Evolutionary conservation across 2,888 invertebrate genomes (phyloP), one percentile per base, ranked within the genome.

Genomic region (Plebejus melissa): DNA sequence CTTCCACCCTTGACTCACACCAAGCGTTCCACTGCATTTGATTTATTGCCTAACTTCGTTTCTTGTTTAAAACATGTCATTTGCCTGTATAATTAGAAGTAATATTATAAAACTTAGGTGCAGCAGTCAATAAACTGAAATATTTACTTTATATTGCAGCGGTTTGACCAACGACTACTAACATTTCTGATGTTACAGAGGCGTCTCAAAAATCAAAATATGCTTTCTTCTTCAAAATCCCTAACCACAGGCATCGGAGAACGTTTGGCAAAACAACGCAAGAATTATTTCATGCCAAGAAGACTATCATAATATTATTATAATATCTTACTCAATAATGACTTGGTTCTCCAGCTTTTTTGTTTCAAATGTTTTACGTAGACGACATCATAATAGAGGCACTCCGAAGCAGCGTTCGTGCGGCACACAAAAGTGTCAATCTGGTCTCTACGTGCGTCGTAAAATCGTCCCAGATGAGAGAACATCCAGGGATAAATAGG

Each of bases 21-120:
- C 36, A 69, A 13, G 13, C 69, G 11, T 36, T 36, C 28, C 69
- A 16, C 69, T 28, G 36, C 69, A 69, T 69, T 36, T 16, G 13
- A 58, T n/a, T 69, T 69, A 69, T 69, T 28, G 69, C 69, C 6
- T 69, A 69, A 69, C 69, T 69, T 69, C n/a, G 38, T 60, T 60
- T 60, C 28, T 60, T 58, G 22, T 28, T 60, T 22, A 22, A 60
- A 22, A 58, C 28, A 60, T 60, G 60, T 28, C 4, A 60, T 28
- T 60, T 60, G 7, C 60, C 60, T 28, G 60, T 60, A 28, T 9
- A 60, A 28, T 11, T 11, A 58, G 58, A 54, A 54, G 16, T 16
- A 16, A 54, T 54, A 54, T 16, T 54, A 16, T 13, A 54, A 0
- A 16, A 16, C 54, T 54, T 54, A 54, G 16, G 16, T 54, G 13